A percentile compares a stretch with the other conserved stretches of the same genome.
These are phyloP conservation scores for Hydropsyche tenuis DNA, from an alignment of 1,140 invertebrate genomes.

Conservation along the genomic window DNA sequence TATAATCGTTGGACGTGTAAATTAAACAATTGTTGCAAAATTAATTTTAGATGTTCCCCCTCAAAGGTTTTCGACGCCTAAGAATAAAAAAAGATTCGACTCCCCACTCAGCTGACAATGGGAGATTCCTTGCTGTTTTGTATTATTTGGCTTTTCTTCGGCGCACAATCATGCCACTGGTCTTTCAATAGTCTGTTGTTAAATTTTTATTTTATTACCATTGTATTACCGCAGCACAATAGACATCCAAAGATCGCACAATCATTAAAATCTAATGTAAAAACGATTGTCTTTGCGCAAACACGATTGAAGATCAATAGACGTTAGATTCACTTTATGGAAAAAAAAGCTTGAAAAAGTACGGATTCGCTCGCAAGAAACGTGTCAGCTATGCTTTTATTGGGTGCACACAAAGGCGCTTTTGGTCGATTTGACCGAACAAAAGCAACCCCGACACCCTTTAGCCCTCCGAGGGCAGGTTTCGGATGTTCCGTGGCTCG, in stretches of 20 bases:
- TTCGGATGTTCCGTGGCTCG: slow-evolving; percentile 38
- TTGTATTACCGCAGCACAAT: slow-evolving; percentile 27
- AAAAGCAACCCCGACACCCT: slow-evolving; percentile 37
- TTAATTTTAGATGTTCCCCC: too few relatives aligned
- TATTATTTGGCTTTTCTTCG: slow-evolving; percentile 26
- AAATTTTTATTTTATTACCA: slow-evolving; percentile 44
- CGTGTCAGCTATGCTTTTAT: not conserved
- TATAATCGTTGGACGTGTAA: too few relatives aligned
- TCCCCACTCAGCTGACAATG: not conserved
- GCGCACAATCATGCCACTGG: slow-evolving; percentile 37
- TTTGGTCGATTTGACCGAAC: slow-evolving; percentile 28
- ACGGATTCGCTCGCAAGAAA: too few relatives aligned
- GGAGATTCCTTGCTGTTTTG: slow-evolving; percentile 20
- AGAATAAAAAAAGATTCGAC: not conserved
- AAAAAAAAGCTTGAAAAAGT: too few relatives aligned
- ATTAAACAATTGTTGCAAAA: too few relatives aligned
- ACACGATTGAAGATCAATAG: too few relatives aligned
- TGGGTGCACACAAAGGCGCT: slow-evolving; percentile 22
- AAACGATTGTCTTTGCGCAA: too few relatives aligned
- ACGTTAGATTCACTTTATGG: too few relatives aligned
- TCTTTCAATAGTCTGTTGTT: slow-evolving; percentile 36
- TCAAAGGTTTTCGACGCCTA: not conserved
- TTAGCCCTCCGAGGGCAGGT: slow-evolving; percentile 41
- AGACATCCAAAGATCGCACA: not conserved
- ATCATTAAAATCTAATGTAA: slow-evolving; percentile 5